Conservation (phyloP, 2,797 vertebrate genomes). For the Danionella dracula region DNA sequence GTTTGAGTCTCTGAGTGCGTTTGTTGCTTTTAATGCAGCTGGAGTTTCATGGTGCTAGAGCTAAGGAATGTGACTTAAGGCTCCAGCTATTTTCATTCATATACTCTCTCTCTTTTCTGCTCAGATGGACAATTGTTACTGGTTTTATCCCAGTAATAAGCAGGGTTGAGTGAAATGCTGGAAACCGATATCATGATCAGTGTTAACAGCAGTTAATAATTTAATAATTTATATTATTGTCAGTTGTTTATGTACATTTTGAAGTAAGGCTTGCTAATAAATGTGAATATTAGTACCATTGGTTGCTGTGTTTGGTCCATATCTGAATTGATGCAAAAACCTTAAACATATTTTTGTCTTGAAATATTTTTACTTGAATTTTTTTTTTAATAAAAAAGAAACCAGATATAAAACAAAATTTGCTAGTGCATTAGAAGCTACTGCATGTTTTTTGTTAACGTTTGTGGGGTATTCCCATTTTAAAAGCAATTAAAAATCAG, state of each 20-base stretch:
- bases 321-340: too few relatives aligned
- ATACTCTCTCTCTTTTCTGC: slow-evolving; percentile 50
- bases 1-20: slow-evolving; percentile 14
- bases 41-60: slow-evolving; percentile 5
- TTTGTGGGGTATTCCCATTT: too few relatives aligned
- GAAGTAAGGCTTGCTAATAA: slow-evolving; percentile 18
- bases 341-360: too few relatives aligned
- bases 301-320: neutral
- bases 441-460: too few relatives aligned
- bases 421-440: too few relatives aligned
- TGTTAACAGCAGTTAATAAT: neutral
- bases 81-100: slow-evolving; percentile 36
- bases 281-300: slow-evolving; percentile 6
- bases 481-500: too few relatives aligned
- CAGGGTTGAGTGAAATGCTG: neutral
- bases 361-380: too few relatives aligned
- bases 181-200: neutral
- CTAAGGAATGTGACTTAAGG: slow-evolving; percentile 34
- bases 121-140: slow-evolving; percentile 13
- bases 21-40: neutral
- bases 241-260: slow-evolving; percentile 4
- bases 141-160: neutral
- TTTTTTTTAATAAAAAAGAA: too few relatives aligned
- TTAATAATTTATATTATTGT: slow-evolving; percentile 17
- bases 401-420: too few relatives aligned